Percentiles rank a stretch among this genome's conserved stretches.
phyloP scores from a whole-genome alignment of 2,797 vertebrate species.

The Schizopygopsis pylzovi region DNA sequence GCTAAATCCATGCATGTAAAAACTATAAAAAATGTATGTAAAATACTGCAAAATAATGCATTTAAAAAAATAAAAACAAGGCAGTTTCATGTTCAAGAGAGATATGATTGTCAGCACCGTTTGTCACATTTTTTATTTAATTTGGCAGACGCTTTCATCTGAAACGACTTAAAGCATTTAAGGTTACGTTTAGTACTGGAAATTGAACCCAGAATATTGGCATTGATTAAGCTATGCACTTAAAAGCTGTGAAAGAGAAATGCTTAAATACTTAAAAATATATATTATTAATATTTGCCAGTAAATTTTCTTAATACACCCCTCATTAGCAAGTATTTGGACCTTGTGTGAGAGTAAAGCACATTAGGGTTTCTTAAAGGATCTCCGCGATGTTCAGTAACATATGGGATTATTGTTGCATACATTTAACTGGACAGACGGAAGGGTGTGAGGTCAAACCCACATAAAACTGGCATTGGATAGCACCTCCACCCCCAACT shows the following conservation, averaged over 20 bases:
- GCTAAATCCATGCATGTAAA: neutral
- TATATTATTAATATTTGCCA: neutral
- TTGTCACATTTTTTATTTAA: neutral
- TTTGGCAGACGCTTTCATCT: neutral
- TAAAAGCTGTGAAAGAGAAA: neutral
- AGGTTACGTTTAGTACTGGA: neutral
- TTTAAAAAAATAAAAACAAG: no score
- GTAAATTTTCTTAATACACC: neutral
- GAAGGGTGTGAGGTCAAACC: conserved; percentile 25
- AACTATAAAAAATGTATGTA: neutral
- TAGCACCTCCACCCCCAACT: conserved; percentile 40
- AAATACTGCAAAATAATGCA: neutral
- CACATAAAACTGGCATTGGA: conserved; percentile 4
- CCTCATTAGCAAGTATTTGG: neutral
- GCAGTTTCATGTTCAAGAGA: neutral
- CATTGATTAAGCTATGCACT: neutral
- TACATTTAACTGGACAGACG: conserved; percentile 29
- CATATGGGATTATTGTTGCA: conserved; percentile 39
- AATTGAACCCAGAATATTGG: neutral
- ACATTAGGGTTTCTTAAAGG: conserved; percentile 2
- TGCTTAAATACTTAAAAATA: neutral
- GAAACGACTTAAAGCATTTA: neutral
- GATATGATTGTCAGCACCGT: neutral
- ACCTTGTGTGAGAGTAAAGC: neutral
- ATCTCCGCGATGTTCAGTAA: neutral